Percentiles rank a stretch among this genome's conserved stretches.
Conservation (phyloP, 30 jellyfish, hydroid and myxozoan species). For the Aurelia aurita complex sp. Pacific region DNA sequence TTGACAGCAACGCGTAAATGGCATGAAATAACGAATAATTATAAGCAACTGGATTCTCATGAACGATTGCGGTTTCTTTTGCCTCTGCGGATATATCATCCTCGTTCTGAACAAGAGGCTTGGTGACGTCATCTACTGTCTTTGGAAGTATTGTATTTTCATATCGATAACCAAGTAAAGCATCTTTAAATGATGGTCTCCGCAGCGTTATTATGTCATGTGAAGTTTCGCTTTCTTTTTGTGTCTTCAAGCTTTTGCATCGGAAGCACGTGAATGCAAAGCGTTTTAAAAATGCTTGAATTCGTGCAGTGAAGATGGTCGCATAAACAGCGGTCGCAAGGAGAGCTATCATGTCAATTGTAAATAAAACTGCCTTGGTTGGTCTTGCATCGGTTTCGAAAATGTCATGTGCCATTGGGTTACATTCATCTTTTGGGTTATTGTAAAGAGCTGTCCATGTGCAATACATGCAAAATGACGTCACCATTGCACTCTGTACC, state of each 20-base stretch:
- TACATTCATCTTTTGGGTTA: slow-evolving; percentile 90
- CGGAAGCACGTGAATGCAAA: slow-evolving; percentile 39
- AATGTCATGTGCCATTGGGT: slow-evolving; percentile 83
- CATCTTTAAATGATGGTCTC: slow-evolving; percentile 15
- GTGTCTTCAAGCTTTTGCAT: slow-evolving; percentile 8
- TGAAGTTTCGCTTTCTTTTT: background rate
- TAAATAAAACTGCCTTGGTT: slow-evolving; percentile 48
- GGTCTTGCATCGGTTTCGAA: slow-evolving; percentile 75
- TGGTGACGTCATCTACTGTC: background rate
- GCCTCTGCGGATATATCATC: background rate
- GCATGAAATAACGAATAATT: slow-evolving; percentile 42
- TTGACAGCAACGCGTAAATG: slow-evolving; percentile 33
- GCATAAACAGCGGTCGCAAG: slow-evolving; percentile 48
- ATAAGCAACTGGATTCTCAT: slow-evolving; percentile 19
- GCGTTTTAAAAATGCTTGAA: slow-evolving; percentile 34
- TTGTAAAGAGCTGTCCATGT: slow-evolving; percentile 93
- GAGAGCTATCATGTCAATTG: slow-evolving; percentile 57
- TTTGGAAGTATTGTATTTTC: background rate
- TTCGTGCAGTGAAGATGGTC: slow-evolving; percentile 46
- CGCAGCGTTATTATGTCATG: background rate
- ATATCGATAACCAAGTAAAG: slow-evolving; percentile 22
- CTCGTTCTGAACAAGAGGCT: background rate
- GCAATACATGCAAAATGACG: slow-evolving; percentile 90
- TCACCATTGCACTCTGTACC: slow-evolving; percentile 86
- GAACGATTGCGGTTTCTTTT: background rate